Percentiles rank a stretch among this genome's conserved stretches.
Conservation (phyloP, 2,797 vertebrate genomes). For the Sphenodon punctatus region DNA sequence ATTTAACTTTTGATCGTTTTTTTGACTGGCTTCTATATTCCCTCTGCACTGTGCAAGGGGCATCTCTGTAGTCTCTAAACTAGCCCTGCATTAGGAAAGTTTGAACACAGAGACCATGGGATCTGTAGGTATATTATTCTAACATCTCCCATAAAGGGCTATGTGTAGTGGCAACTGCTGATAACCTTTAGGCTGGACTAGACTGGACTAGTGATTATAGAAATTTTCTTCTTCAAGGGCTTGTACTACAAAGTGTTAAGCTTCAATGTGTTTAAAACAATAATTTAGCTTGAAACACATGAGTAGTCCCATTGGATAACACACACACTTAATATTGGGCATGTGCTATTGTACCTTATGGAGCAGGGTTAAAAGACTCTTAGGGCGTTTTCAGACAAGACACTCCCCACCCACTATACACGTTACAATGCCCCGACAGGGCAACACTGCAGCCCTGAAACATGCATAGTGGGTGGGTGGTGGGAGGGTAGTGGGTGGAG, state of each 20-base stretch:
- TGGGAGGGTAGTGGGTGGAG: no score
- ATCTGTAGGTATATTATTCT: neutral
- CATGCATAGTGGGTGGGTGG: no score
- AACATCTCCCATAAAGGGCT: neutral
- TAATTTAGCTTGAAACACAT: neutral
- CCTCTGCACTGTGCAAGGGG: neutral
- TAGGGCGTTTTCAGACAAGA: no score
- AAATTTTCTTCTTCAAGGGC: neutral
- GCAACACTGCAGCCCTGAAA: no score
- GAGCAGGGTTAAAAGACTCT: neutral
- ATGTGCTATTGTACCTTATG: neutral
- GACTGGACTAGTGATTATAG: neutral
- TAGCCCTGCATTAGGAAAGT: neutral
- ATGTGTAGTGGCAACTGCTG: neutral
- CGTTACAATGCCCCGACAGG: no score
- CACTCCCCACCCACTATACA: no score
- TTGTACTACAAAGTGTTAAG: neutral
- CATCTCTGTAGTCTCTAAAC: neutral
- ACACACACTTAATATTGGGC: neutral
- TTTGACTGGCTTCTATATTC: neutral
- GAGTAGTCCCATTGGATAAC: neutral
- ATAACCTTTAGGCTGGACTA: neutral
- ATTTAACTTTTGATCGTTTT: constrained; percentile 59
- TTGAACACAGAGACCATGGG: neutral
- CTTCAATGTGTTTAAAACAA: neutral